Percentiles rank a stretch among this genome's conserved stretches.
Conservation (phyloP, 2,888 invertebrate species). For the Panopea generosa region DNA sequence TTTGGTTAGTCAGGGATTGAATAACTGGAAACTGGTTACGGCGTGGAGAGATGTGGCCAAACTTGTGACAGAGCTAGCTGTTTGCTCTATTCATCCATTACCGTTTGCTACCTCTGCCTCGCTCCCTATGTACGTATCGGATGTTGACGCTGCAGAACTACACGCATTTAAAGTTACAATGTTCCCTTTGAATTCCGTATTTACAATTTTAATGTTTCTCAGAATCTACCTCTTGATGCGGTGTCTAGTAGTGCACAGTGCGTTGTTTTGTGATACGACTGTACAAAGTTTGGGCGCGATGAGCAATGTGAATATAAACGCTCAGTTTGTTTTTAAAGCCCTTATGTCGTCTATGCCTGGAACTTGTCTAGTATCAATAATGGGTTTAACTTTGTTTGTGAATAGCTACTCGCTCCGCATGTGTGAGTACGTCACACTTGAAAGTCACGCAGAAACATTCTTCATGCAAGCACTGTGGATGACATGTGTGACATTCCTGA, state of each 20-base stretch:
- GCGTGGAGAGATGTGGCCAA: constrained; percentile 69
- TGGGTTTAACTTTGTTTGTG: constrained; percentile 75
- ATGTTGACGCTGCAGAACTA: constrained; percentile 34
- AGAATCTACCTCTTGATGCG: constrained; percentile 74
- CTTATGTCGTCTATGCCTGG: constrained; percentile 77
- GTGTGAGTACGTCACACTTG: constrained; percentile 75
- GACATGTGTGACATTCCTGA: constrained; percentile 78
- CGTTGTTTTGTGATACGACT: constrained; percentile 76
- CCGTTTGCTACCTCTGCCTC: constrained; percentile 69
- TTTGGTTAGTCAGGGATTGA: constrained; percentile 73
- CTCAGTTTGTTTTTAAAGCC: constrained; percentile 78
- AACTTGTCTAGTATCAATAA: constrained; percentile 68
- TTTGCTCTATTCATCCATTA: constrained; percentile 77
- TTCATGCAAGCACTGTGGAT: constrained; percentile 78
- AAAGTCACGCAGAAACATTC: constrained; percentile 60
- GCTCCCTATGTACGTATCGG: constrained; percentile 65
- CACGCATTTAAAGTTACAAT: constrained; percentile 59
- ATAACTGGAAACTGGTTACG: constrained; percentile 75
- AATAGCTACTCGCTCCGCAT: constrained; percentile 75
- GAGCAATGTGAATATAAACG: constrained; percentile 77
- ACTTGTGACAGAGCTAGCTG: constrained; percentile 66
- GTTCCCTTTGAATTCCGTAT: constrained; percentile 73
- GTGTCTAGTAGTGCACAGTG: constrained; percentile 77
- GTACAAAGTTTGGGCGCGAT: constrained; percentile 79
- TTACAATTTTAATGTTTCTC: constrained; percentile 77